Percentiles rank a stretch among this genome's conserved stretches.
These are phyloP conservation scores for Tragelaphus scriptus DNA, from an alignment of 2,113 vertebrate genomes.

Conservation along the genomic window DNA sequence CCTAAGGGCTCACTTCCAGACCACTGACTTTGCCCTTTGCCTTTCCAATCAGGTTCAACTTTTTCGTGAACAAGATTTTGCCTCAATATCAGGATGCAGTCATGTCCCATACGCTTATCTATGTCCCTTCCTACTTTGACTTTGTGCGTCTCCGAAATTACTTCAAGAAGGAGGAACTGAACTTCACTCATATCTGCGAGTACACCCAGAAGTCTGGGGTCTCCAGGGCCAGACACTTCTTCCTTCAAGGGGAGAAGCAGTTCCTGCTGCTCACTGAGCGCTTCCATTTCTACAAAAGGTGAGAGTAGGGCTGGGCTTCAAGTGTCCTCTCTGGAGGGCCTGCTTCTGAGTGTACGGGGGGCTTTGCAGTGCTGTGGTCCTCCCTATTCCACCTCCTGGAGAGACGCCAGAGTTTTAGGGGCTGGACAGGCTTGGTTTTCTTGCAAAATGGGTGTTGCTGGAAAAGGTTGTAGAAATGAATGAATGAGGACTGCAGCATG, in stretches of 20 bases:
- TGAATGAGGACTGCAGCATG: neutral
- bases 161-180: slow-evolving; percentile 93
- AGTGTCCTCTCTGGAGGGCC: neutral
- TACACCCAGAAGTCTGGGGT: slow-evolving; percentile 87
- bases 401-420: neutral
- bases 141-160: slow-evolving; percentile 94
- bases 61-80: slow-evolving; percentile 91
- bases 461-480: neutral
- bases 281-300: slow-evolving; percentile 99
- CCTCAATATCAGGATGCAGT: slow-evolving; percentile 95
- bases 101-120: slow-evolving; percentile 97
- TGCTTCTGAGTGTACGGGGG: neutral
- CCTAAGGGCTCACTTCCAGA: neutral
- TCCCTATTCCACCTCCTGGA: neutral
- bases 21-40: neutral
- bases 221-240: slow-evolving; percentile 89
- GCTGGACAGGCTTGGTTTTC: neutral
- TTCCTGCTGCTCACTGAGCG: slow-evolving; percentile 95
- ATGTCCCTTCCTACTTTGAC: slow-evolving; percentile 95
- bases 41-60: slow-evolving; percentile 86
- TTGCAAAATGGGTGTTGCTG: neutral
- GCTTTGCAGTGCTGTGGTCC: neutral
- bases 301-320: neutral
- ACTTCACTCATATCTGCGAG: slow-evolving; percentile 90
- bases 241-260: slow-evolving; percentile 90